A percentile compares a stretch with the other conserved stretches of the same genome.
Conservation (phyloP, 2,113 vertebrate genomes). For the Nycticorax nycticorax region DNA sequence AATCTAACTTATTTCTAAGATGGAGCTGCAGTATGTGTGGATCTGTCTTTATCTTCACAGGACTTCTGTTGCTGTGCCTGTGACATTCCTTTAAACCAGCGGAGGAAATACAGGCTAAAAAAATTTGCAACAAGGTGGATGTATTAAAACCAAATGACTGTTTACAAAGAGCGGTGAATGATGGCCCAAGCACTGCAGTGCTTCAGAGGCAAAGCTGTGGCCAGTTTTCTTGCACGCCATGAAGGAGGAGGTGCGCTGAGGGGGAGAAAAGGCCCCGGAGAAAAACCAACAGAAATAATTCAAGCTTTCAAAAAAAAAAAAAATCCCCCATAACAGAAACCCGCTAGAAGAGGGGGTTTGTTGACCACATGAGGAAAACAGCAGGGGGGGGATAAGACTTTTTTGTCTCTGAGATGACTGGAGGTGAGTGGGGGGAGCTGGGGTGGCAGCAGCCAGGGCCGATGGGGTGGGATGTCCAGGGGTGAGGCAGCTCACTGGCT, state of each 20-base stretch:
- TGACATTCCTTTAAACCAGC: background rate
- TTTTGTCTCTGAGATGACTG: background rate
- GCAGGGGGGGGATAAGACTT: background rate
- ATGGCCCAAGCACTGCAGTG: background rate
- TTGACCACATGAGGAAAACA: background rate
- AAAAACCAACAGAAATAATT: background rate
- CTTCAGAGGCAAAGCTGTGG: background rate
- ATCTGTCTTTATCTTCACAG: background rate
- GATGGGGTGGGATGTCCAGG: background rate
- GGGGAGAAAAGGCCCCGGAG: background rate
- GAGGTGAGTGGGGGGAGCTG: background rate
- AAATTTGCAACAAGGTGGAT: too few species aligned
- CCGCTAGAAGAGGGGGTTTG: background rate
- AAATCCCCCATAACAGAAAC: background rate
- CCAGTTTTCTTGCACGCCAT: background rate
- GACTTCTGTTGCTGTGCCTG: background rate
- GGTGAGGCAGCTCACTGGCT: background rate
- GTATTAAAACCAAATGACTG: background rate
- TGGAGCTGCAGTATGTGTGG: background rate
- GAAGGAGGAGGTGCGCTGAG: background rate
- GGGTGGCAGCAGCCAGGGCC: background rate
- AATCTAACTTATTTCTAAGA: background rate
- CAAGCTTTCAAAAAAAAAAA: background rate
- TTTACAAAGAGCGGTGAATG: background rate
- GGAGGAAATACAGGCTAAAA: background rate